Base-by-base conservation (phyloP, 1,140 invertebrate species). In the Coenobita brevimanus region DNA sequence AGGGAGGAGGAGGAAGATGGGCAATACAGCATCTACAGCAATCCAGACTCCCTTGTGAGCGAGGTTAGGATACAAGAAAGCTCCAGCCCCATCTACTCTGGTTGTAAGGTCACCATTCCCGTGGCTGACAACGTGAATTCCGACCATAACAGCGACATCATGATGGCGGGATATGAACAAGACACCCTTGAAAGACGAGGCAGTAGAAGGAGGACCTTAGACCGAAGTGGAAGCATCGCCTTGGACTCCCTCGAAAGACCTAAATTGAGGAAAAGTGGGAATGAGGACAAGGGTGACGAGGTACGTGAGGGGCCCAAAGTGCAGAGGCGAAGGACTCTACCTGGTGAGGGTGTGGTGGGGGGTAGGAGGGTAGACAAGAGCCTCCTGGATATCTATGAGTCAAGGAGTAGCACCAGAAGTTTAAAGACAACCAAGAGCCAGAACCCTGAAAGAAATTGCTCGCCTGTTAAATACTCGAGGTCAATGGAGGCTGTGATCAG, bases 91-190 rank as follows among this genome's bases (percentile, higher is more conserved):
- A 57, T 87, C 36, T 86, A 88, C 46, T 80, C 89, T 21, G 83
- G 89, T 46, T 83, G 96, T 1, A 95, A 95, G 90, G 92, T 96
- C 64, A 95, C 96, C 24, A 97, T 97, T 84, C 96, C 96, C 92
- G 95, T 97, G 0, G 95, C 95, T 92, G 96, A 96, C 91, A 94
- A 95, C 0, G 94, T 95, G 1, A 94, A 95, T 91, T 95, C 95
- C 91, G 95, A 96, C 46, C 46, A 50, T 87, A 94, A 95, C 1
- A 94, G 94, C 15, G 94, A 95, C 69, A 95, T 96, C 69, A 95
- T 96, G 88, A 95, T 95, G 2, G 96, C 97, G 89, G 94, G 94
- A 80, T 97, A 96, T 91, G 96, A 97, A 91, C 96, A 96, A 0
- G 96, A 97, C 90, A 97, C 96, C 0, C 92, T 97, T 36, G 96